A percentile compares a stretch with the other conserved stretches of the same genome.
These are phyloP conservation scores for Lithodes maja DNA, from an alignment of 2,888 invertebrate genomes.

Conservation along the genomic window DNA sequence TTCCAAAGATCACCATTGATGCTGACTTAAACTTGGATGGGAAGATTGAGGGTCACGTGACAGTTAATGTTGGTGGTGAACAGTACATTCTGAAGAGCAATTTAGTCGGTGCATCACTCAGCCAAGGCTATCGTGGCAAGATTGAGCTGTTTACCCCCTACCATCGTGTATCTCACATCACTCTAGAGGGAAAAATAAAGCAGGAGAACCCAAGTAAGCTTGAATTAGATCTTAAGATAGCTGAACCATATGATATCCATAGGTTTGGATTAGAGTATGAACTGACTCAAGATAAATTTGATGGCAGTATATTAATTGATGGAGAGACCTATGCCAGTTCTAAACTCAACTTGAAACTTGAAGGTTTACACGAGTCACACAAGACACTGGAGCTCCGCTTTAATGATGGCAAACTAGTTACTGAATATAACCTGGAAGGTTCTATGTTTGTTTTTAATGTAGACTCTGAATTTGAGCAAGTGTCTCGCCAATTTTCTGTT, in stretches of 20 bases:
- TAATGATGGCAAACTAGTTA: constrained; percentile 25
- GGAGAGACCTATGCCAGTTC: background rate
- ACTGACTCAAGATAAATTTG: background rate
- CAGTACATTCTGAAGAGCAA: constrained; percentile 41
- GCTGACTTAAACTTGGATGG: constrained; percentile 35
- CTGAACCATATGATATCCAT: constrained; percentile 30
- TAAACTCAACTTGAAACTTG: constrained; percentile 12
- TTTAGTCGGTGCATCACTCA: constrained; percentile 27
- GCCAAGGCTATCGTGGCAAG: constrained; percentile 29
- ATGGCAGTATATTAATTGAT: constrained; percentile 9
- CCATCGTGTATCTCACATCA: constrained; percentile 37
- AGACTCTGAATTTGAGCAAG: background rate
- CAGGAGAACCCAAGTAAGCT: background rate
- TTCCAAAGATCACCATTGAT: constrained; percentile 44
- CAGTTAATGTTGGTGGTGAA: constrained; percentile 49
- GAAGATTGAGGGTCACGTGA: constrained; percentile 47
- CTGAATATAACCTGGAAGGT: constrained; percentile 17
- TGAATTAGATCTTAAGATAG: constrained; percentile 38
- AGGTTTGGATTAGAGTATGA: constrained; percentile 28
- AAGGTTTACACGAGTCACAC: background rate
- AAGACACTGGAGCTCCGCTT: constrained; percentile 22
- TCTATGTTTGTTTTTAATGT: constrained; percentile 31
- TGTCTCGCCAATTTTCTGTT: constrained; percentile 40
- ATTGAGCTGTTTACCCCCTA: constrained; percentile 56
- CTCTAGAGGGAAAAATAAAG: constrained; percentile 43